A percentile compares a stretch with the other conserved stretches of the same genome.
phyloP scores from a whole-genome alignment of 2,797 vertebrate genomes.

The Halcyon badia region DNA sequence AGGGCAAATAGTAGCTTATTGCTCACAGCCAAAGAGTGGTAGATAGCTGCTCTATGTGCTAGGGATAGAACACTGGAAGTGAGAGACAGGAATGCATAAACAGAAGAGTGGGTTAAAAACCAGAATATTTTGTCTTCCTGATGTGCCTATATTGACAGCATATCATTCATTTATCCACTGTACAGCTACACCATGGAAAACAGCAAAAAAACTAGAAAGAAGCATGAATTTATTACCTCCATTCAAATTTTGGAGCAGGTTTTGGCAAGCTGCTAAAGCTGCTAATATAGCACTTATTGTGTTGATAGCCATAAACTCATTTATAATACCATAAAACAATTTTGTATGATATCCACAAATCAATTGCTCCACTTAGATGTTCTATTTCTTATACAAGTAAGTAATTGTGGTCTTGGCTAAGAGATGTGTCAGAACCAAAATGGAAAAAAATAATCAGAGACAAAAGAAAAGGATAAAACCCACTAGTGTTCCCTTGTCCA shows the following conservation, averaged over 20 bases:
- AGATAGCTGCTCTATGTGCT: not conserved
- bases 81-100: not conserved
- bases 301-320: slow-evolving; percentile 53
- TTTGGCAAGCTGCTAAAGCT: slow-evolving; percentile 49
- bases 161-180: not conserved
- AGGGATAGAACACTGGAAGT: not conserved
- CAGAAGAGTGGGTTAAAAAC: not conserved
- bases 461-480: not conserved
- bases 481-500: not conserved
- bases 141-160: not conserved
- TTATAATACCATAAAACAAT: slow-evolving; percentile 47
- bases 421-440: not conserved
- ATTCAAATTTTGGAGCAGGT: slow-evolving; percentile 32
- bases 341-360: slow-evolving; percentile 47
- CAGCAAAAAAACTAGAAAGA: slow-evolving; percentile 20
- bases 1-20: not conserved
- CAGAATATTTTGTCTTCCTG: not conserved
- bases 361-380: slow-evolving; percentile 46
- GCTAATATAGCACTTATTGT: slow-evolving; percentile 53
- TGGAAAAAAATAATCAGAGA: not conserved
- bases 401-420: slow-evolving; percentile 15
- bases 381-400: slow-evolving; percentile 41
- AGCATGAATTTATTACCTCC: slow-evolving; percentile 47
- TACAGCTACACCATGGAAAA: not conserved
- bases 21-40: not conserved